phyloP scores from a whole-genome alignment of 2,888 invertebrate species.

The Apamea monoglypha region DNA sequence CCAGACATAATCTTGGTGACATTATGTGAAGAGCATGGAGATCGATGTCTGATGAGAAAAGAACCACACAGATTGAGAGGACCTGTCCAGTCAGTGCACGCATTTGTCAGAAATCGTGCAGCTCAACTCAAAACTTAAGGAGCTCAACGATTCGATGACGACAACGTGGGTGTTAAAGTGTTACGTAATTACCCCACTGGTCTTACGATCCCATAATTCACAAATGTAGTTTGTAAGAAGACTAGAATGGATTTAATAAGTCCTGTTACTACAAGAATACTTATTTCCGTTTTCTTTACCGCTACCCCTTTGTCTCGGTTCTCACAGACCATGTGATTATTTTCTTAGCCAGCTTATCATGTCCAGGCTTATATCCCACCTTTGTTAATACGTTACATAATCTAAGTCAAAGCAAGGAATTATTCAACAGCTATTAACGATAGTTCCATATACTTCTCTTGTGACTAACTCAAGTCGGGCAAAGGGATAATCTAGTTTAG shows the following conservation, averaged over 20 bases:
- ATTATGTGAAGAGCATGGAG: too few species aligned
- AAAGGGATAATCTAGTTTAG: background rate
- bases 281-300: constrained; percentile 9
- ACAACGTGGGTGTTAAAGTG: too few species aligned
- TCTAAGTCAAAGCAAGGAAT: background rate
- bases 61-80: too few species aligned
- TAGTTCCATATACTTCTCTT: background rate
- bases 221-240: background rate
- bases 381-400: constrained; percentile 3
- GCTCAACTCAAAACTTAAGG: too few species aligned
- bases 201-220: too few species aligned
- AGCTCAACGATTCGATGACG: too few species aligned
- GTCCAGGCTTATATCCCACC: background rate
- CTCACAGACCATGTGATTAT: constrained; percentile 8
- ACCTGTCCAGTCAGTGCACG: too few species aligned
- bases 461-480: background rate
- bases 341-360: constrained; percentile 21
- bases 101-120: too few species aligned
- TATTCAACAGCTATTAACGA: background rate
- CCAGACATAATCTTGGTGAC: too few species aligned
- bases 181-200: background rate
- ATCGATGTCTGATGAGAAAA: too few species aligned
- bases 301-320: background rate
- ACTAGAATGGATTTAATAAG: constrained; percentile 9
- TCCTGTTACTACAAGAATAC: background rate